Evolutionary conservation across 2,113 vertebrate species (phyloP).

Genomic region (Antennarius striatus): DNA sequence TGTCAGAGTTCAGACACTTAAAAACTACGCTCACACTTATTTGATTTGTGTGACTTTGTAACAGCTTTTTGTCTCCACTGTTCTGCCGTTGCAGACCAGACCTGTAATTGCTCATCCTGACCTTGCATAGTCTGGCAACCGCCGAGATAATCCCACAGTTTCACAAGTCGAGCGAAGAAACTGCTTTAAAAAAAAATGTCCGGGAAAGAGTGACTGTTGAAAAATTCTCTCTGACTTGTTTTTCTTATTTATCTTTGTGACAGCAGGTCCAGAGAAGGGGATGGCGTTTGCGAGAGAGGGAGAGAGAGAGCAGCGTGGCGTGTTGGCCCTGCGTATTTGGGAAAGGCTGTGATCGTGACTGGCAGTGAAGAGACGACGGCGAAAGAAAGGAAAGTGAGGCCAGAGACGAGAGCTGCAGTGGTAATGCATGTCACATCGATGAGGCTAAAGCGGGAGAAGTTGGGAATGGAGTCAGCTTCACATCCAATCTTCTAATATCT

Average conservation of each 20-base stretch:
- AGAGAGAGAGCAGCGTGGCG: slow-evolving; percentile 19
- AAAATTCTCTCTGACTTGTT: slow-evolving; percentile 62
- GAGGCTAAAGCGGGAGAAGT: slow-evolving; percentile 55
- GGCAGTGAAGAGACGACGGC: slow-evolving; percentile 51
- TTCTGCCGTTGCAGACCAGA: slow-evolving; percentile 20
- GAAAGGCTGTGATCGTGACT: slow-evolving; percentile 57
- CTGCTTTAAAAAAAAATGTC: slow-evolving; percentile 26
- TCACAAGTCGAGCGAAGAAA: slow-evolving; percentile 31
- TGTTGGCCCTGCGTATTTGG: slow-evolving; percentile 25
- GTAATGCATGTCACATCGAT: slow-evolving; percentile 79
- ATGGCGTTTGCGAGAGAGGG: slow-evolving; percentile 16
- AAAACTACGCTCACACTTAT: slow-evolving; percentile 23
- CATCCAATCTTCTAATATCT: slow-evolving; percentile 35
- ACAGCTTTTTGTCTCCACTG: not conserved
- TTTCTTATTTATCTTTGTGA: slow-evolving; percentile 63
- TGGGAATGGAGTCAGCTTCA: slow-evolving; percentile 59
- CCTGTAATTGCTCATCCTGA: slow-evolving; percentile 50
- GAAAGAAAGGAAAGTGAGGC: slow-evolving; percentile 27
- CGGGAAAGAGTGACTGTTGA: slow-evolving; percentile 58
- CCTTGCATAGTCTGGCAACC: slow-evolving; percentile 38
- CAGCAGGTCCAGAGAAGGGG: slow-evolving; percentile 43
- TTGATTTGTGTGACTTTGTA: slow-evolving; percentile 36
- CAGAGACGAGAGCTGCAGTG: slow-evolving; percentile 44
- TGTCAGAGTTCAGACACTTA: slow-evolving; percentile 15
- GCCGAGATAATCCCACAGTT: slow-evolving; percentile 51